These are phyloP conservation scores for Coleophora deauratella DNA, from an alignment of 2,888 invertebrate genomes.

Conservation along the genomic window DNA sequence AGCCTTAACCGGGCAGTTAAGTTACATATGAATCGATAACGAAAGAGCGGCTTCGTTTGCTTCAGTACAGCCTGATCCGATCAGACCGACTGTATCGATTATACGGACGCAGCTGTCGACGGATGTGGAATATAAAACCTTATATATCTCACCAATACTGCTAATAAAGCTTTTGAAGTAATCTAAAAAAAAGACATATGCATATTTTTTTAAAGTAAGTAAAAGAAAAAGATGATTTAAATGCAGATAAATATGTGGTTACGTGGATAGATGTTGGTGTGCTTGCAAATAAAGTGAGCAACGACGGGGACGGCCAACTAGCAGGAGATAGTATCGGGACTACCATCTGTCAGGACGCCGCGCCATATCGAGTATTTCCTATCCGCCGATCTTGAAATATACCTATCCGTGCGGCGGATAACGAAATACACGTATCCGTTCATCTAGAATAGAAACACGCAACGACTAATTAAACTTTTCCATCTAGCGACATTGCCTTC, in stretches of 20 bases:
- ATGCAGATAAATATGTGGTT: slow-evolving; percentile 1
- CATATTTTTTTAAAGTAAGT: background rate
- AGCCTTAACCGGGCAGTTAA: slow-evolving; percentile 37
- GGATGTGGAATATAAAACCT: slow-evolving; percentile 20
- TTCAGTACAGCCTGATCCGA: slow-evolving; percentile 41
- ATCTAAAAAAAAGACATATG: background rate
- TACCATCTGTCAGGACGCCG: slow-evolving; percentile 47
- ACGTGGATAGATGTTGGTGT: slow-evolving; percentile 8
- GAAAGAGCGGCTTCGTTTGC: slow-evolving; percentile 56
- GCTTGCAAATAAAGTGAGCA: slow-evolving; percentile 37
- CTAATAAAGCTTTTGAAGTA: slow-evolving; percentile 5
- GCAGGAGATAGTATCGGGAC: slow-evolving; percentile 42
- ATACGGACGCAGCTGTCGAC: slow-evolving; percentile 41
- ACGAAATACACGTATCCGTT: slow-evolving; percentile 39
- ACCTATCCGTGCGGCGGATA: slow-evolving; percentile 39
- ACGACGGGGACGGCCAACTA: slow-evolving; percentile 32
- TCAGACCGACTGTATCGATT: slow-evolving; percentile 35
- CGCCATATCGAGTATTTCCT: slow-evolving; percentile 50
- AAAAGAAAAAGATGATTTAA: background rate
- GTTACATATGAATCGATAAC: slow-evolving; percentile 53
- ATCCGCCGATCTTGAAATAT: slow-evolving; percentile 52
- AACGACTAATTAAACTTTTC: slow-evolving; percentile 47
- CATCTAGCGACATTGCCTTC: slow-evolving; percentile 30
- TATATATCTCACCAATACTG: slow-evolving; percentile 2
- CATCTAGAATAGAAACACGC: slow-evolving; percentile 47